A percentile compares a stretch with the other conserved stretches of the same genome.
phyloP scores from a whole-genome alignment of 2,888 invertebrate species.

The Caenorhabditis sp. region DNA sequence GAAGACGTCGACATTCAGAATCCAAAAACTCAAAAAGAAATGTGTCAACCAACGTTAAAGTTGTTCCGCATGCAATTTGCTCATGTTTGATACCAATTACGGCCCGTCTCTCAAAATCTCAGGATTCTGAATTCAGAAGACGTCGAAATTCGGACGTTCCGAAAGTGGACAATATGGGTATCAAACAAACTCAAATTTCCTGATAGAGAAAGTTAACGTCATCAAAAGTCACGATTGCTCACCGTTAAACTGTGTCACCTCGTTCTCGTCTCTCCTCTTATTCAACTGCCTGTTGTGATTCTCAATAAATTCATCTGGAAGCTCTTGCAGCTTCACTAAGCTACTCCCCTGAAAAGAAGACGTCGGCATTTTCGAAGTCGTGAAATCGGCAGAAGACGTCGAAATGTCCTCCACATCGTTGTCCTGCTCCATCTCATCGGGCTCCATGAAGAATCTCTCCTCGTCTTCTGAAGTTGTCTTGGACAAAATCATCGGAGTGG shows the following conservation, averaged over 20 bases:
- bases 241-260: slow-evolving; percentile 61
- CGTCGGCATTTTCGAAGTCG: slow-evolving; percentile 5
- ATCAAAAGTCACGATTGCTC: neutral
- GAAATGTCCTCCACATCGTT: slow-evolving; percentile 52
- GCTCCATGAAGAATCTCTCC: slow-evolving; percentile 39
- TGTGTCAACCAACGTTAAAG: no score
- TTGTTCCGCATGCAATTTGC: no score
- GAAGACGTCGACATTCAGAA: neutral
- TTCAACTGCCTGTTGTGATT: neutral
- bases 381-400: slow-evolving; percentile 14
- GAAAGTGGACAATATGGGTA: no score
- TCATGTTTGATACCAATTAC: no score
- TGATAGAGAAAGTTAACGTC: no score
- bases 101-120: no score
- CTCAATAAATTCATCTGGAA: slow-evolving; percentile 25
- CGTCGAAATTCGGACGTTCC: no score
- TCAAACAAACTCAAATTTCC: neutral
- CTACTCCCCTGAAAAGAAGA: slow-evolving; percentile 46
- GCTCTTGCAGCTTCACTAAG: slow-evolving; percentile 2
- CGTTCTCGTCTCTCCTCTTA: slow-evolving; percentile 45
- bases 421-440: slow-evolving; percentile 14
- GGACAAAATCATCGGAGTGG: slow-evolving; percentile 24
- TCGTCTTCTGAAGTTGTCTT: slow-evolving; percentile 40
- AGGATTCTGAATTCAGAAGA: no score
- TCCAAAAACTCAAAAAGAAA: neutral